Evolutionary conservation across 2,797 vertebrate species (phyloP).

Genomic region (Cercopithecus petaurista): DNA sequence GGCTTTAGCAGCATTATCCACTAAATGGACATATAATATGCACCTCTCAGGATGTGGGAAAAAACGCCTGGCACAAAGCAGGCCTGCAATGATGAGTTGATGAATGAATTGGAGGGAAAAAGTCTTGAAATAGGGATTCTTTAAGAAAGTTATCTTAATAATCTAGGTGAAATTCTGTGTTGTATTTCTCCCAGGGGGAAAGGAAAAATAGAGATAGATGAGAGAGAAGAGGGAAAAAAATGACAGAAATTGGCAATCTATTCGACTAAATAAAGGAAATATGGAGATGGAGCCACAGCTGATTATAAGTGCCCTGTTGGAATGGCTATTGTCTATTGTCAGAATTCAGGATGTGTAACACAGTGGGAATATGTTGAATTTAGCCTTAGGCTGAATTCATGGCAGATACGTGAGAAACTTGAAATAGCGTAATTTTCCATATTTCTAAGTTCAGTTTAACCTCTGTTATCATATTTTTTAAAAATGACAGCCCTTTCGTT

Average conservation of each 20-base stretch:
- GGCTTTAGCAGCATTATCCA: background rate
- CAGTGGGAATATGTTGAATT: background rate
- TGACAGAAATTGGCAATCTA: background rate
- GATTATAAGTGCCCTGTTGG: background rate
- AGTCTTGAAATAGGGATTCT: background rate
- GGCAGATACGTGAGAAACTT: background rate
- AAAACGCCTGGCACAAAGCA: background rate
- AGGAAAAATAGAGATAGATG: background rate
- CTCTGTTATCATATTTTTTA: background rate
- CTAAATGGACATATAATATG: too few species aligned
- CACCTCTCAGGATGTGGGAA: background rate
- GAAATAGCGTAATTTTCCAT: background rate
- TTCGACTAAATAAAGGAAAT: background rate
- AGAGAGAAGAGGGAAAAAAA: background rate
- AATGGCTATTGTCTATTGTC: background rate
- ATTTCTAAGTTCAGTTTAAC: conserved; percentile 21
- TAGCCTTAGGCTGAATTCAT: conserved; percentile 15
- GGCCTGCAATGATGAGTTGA: background rate
- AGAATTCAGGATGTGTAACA: background rate
- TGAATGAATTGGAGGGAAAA: background rate
- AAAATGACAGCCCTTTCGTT: background rate
- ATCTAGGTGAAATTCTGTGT: background rate
- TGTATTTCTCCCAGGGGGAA: background rate
- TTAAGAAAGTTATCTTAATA: background rate
- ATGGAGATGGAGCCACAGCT: background rate